Conservation (phyloP, 2,797 vertebrate species). For the Chiloscyllium punctatum region DNA sequence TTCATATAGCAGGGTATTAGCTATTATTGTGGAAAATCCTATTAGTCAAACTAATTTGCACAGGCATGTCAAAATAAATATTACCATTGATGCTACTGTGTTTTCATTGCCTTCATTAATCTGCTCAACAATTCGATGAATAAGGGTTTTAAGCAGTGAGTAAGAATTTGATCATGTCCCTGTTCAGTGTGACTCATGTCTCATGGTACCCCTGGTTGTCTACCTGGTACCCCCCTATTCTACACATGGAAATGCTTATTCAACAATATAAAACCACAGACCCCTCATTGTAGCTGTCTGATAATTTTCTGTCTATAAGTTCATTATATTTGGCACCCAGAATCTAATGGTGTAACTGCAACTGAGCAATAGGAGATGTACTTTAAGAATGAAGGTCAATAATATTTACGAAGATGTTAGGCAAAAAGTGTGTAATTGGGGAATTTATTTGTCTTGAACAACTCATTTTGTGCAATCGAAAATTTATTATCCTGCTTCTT, state of each 20-base stretch:
- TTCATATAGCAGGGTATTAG: not conserved
- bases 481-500: not conserved
- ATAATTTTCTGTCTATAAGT: not conserved
- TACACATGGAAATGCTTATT: not conserved
- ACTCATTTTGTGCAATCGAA: not conserved
- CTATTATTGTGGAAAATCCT: not conserved
- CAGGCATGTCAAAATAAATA: not conserved
- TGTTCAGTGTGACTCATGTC: not conserved
- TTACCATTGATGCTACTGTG: not conserved
- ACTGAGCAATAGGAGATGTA: not conserved
- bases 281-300: not conserved
- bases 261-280: not conserved
- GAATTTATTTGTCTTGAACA: not conserved
- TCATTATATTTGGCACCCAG: not conserved
- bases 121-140: not conserved
- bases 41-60: not conserved
- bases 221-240: not conserved
- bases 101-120: not conserved
- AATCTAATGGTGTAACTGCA: not conserved
- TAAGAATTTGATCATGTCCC: not conserved
- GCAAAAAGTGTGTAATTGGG: not conserved
- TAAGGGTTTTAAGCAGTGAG: not conserved
- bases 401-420: not conserved
- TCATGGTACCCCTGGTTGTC: not conserved
- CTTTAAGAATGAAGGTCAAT: not conserved